Base-by-base conservation (phyloP, 2,888 invertebrate genomes). In the Ctenicera cuprea region DNA sequence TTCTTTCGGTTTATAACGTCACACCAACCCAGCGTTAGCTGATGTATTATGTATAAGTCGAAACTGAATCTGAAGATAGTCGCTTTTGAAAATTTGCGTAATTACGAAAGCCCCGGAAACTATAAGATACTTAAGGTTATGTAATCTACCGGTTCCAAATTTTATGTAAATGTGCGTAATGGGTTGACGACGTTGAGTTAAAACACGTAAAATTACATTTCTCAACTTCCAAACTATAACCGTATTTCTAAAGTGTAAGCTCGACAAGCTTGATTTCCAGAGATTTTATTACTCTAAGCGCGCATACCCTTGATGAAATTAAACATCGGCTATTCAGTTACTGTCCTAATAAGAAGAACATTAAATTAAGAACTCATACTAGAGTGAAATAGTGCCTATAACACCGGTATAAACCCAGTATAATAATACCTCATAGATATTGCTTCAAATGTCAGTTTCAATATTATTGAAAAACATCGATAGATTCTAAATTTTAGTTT, bases 241-340 rank as follows among this genome's bases (percentile, higher is more conserved):
- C 54, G 54, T 54, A 54, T 54, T 30, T 54, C 54, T 30, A 54
- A 18, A 54, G 30, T 30, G 30, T 26, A 26, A 54, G 12, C 30
- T 54, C 12, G 5, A 30, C 54, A 26, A 54, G 54, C 14, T 54
- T 54, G 26, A 54, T 54, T 54, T 26, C 3, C n/a, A n/a, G n/a
- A 54, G 54, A 54, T 54, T 54, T 54, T 54, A 54, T 54, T 54
- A 54, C 54, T 33, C 30, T 54, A 26, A 54, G 54, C 26, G 54
- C 54, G 26, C 54, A 54, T 54, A 54, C 54, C 30, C 30, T 33
- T 33, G 3, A 54, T 54, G 22, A 22, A 54, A 54, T 54, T 30
- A 54, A 54, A 54, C 30, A 54, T 54, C 26, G 52, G 18, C 52
- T 52, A 52, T n/a, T 26, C 52, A 52, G n/a, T 52, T 52, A 26